Percentiles rank a stretch among this genome's conserved stretches.
These are phyloP conservation scores for Sebastolobus altivelis DNA, from an alignment of 2,797 vertebrate species.

Conservation along the genomic window DNA sequence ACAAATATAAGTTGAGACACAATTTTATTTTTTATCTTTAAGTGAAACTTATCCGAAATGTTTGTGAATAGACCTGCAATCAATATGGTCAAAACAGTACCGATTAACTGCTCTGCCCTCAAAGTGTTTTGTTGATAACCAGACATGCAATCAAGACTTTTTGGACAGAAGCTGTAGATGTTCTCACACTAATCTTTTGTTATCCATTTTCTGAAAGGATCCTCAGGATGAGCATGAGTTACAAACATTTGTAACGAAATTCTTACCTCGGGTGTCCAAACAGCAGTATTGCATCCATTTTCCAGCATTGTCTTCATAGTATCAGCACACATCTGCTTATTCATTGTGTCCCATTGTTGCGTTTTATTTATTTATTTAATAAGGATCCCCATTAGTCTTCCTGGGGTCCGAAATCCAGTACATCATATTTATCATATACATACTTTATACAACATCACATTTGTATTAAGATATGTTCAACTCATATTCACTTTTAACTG, in stretches of 20 bases:
- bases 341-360: slow-evolving; percentile 23
- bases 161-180: background rate
- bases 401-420: no score
- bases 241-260: slow-evolving; percentile 5
- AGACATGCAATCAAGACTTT: background rate
- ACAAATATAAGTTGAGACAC: background rate
- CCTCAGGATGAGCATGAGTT: background rate
- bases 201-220: background rate
- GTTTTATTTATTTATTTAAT: no score
- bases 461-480: no score
- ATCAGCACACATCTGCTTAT: slow-evolving; percentile 17
- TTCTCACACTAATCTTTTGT: background rate
- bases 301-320: background rate
- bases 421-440: no score
- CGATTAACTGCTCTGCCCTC: background rate
- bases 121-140: slow-evolving; percentile 9
- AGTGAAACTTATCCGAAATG: background rate
- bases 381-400: no score
- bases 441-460: no score
- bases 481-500: no score
- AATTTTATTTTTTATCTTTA: background rate
- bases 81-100: background rate
- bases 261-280: slow-evolving; percentile 47
- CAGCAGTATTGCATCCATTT: slow-evolving; percentile 22
- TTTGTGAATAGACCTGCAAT: background rate